Conservation (phyloP, 35 echinoderm and acorn worm species). For the Apostichopus parvimensis region DNA sequence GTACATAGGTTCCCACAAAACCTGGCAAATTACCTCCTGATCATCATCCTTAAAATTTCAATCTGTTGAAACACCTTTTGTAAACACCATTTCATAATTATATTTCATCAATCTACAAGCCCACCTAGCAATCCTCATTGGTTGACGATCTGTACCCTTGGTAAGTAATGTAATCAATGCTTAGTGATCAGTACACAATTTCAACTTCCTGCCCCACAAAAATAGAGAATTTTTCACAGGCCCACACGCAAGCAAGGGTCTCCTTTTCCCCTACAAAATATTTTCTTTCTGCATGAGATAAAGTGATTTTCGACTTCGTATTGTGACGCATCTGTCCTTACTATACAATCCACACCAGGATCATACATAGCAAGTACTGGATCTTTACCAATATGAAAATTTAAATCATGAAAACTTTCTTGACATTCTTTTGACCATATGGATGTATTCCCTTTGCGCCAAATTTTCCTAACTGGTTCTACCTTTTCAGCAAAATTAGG, state of each 20-base stretch:
- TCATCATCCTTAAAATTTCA: too few species aligned
- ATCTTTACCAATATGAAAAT: slow-evolving; percentile 33
- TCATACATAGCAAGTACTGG: slow-evolving; percentile 33
- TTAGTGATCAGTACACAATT: slow-evolving; percentile 63
- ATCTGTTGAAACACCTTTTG: background rate
- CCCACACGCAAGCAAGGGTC: slow-evolving; percentile 61
- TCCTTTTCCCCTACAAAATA: slow-evolving; percentile 5
- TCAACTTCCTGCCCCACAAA: slow-evolving; percentile 53
- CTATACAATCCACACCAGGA: background rate
- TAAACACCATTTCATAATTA: slow-evolving; percentile 3
- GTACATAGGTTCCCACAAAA: too few species aligned
- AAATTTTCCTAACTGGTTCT: background rate
- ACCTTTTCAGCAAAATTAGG: background rate
- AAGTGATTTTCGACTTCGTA: slow-evolving; percentile 53
- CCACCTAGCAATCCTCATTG: slow-evolving; percentile 26
- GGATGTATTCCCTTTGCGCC: too few species aligned
- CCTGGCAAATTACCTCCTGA: too few species aligned
- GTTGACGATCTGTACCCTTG: slow-evolving; percentile 18
- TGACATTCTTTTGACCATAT: too few species aligned
- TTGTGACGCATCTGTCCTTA: slow-evolving; percentile 17
- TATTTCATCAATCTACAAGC: slow-evolving; percentile 26
- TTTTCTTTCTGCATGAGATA: slow-evolving; percentile 10
- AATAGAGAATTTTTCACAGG: slow-evolving; percentile 71
- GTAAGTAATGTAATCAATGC: slow-evolving; percentile 20
- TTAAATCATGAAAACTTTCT: background rate